These are phyloP conservation scores for Podarcis lilfordi DNA, from an alignment of 2,797 vertebrate species.

Conservation along the genomic window DNA sequence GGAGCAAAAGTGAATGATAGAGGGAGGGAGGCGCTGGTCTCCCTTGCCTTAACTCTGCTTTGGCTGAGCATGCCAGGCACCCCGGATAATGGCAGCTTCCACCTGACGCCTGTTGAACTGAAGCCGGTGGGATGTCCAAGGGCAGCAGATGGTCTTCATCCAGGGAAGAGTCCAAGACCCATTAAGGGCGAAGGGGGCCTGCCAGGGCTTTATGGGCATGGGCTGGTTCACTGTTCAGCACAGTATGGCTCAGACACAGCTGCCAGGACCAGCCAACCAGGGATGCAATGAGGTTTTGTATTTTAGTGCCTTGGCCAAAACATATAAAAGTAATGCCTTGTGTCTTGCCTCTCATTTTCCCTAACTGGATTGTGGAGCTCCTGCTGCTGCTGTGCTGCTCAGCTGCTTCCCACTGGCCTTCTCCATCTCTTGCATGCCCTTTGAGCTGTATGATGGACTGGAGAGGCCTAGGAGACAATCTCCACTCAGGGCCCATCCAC, in stretches of 20 bases:
- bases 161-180: not conserved
- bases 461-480: not conserved
- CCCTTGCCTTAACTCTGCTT: constrained; percentile 14
- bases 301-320: not conserved
- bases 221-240: not conserved
- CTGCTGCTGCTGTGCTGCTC: not conserved
- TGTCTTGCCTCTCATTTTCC: not conserved
- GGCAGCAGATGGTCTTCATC: constrained; percentile 28
- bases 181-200: not conserved
- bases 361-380: too few species aligned
- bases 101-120: not conserved
- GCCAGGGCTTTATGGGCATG: not conserved
- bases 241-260: not conserved
- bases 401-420: fast-evolving
- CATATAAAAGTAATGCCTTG: not conserved
- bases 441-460: too few species aligned
- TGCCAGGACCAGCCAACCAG: not conserved
- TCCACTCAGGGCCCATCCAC: not conserved
- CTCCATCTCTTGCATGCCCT: not conserved
- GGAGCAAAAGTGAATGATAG: not conserved
- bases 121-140: not conserved
- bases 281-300: not conserved
- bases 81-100: not conserved
- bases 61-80: not conserved
- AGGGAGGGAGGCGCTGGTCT: not conserved